Base-by-base conservation (phyloP, 2,888 invertebrate genomes). In the Zygaena filipendulae region DNA sequence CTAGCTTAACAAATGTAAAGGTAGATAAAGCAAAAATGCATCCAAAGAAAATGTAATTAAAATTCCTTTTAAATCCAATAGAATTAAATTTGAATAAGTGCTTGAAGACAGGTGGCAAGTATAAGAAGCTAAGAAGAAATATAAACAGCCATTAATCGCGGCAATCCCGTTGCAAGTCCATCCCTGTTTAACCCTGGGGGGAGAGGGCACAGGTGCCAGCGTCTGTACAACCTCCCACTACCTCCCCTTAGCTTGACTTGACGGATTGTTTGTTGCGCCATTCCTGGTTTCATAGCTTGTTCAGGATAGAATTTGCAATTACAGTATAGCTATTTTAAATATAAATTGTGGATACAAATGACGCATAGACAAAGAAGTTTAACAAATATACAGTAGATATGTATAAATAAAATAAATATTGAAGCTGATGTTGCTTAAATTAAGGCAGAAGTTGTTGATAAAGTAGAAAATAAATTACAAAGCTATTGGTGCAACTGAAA, bases 121-220 rank as follows among this genome's bases (percentile, higher is more conserved):
- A n/a, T n/a, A 32, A 37, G 44, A 44, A 38, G 44, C 34, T 42
- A 39, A 51, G 58, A 51, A 63, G 64, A 71, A 58, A 64, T 68
- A 69, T 71, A 70, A 68, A 69, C 67, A 67, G 60, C 55, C 53
- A 72, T 75, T 70, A 67, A 69, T 74, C 60, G 58, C 46, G 38
- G 51, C 58, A 57, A 63, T 62, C 55, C 49, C 50, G 40, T 47
- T 44, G 29, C 33, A 36, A 53, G 59, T 60, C 57, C 58, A 48
- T 52, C 52, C 52, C 50, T 51, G 41, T 48, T 47, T 49, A 38
- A 38, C 39, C 32, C 36, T 16, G 9, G 21, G 20, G 13, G 10
- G 37, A 36, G 33, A 41, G 59, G 48, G 50, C 67, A 52, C 70
- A 70, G 71, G 71, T 70, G 69, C 46, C 39, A 42, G 45, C n/a